These are phyloP conservation scores for Recurvirostra avosetta DNA, from an alignment of 2,113 vertebrate genomes.

Conservation along the genomic window DNA sequence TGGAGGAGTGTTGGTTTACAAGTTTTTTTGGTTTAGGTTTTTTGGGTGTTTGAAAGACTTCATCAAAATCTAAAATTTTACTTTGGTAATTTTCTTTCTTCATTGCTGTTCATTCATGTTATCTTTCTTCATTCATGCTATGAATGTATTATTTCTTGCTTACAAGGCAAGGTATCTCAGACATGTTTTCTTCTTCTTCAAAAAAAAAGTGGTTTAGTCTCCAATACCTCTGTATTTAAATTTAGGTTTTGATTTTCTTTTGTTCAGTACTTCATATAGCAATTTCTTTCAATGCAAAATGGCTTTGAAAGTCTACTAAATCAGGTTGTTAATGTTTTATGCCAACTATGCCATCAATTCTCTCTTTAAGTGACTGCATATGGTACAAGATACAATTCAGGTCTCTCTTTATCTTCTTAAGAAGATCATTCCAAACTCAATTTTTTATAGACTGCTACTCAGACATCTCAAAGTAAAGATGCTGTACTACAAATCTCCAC, in stretches of 20 bases:
- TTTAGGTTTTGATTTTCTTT: background rate
- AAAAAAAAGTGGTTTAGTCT: background rate
- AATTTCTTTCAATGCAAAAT: background rate
- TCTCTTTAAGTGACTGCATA: background rate
- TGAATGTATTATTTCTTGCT: background rate
- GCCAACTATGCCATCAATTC: background rate
- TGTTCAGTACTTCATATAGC: background rate
- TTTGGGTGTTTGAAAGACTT: background rate
- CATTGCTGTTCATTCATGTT: background rate
- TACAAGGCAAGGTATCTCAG: background rate
- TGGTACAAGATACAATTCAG: background rate
- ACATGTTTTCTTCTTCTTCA: background rate
- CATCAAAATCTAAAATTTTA: background rate
- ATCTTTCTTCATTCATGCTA: background rate
- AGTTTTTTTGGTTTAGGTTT: fast-evolving
- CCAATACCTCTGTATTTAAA: background rate
- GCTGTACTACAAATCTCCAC: background rate
- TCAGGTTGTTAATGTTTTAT: background rate
- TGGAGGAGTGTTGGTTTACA: background rate
- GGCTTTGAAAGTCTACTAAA: background rate
- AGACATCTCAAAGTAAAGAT: background rate
- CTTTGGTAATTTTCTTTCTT: background rate
- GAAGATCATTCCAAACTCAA: background rate
- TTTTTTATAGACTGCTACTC: background rate
- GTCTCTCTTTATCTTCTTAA: background rate